Evolutionary conservation across 2,797 vertebrate genomes (phyloP), one percentile per base, ranked within the genome.

Genomic region (Adelosebastes latens): DNA sequence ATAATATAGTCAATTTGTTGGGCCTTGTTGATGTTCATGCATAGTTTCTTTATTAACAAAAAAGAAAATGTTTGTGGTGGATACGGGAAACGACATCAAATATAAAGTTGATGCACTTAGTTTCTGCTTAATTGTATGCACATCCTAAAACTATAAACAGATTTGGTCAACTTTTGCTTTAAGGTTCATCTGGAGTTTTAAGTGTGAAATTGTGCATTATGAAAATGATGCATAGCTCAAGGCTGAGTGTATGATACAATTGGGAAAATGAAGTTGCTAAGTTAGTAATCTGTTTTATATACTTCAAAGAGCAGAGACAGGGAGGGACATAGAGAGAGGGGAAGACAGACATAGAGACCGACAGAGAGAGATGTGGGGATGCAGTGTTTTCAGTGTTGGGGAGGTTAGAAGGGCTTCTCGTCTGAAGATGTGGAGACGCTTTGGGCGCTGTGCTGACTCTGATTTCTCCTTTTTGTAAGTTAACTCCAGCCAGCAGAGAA

Each of bases 201-300:
- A 55, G 7, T 52, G 12, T 59, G 68, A 84, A 81, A 75, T 65
- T 69, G 72, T 68, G 66, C 52, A 25, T 83, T 75, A 52, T 73
- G 20, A 63, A 79, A 76, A 83, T 78, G 31, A 60, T 52, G 53
- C 53, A 67, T 72, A 77, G 61, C 82, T 89, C 42, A 65, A 78
- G 75, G 82, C 85, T 24, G 31, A 53, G 67, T 31, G 10, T 34
- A 5, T 56, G 72, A 83, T 75, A 62, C 20, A 32, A 78, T 13
- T 83, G 79, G 62, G 60, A 56, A 77, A 79, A 86, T 68, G 2
- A 59, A 77, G 74, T 65, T 77, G 36, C 64, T 65, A 79, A 81
- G 65, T 86, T 85, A n/a, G 71, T 72, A 65, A 81, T 83, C 62
- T 69, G 79, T 79, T 87, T 85, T 74, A 42, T 75, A 66, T 31